Percentiles rank a stretch among this genome's conserved stretches.
These are phyloP conservation scores for Otis tarda DNA, from an alignment of 2,113 vertebrate genomes.

Conservation along the genomic window DNA sequence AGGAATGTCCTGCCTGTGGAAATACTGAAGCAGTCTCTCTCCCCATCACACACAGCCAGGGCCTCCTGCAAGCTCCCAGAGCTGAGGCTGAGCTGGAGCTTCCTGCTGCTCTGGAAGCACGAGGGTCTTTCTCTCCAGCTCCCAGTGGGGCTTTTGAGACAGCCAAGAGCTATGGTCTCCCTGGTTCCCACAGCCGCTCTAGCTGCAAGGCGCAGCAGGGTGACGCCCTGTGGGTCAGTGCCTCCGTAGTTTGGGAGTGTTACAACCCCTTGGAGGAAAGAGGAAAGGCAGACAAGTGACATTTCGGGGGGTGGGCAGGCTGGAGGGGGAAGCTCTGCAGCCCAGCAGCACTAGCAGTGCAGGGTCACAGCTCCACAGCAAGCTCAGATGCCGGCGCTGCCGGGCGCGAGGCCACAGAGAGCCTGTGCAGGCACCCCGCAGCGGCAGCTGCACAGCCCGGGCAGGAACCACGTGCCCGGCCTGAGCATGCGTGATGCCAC, in stretches of 20 bases:
- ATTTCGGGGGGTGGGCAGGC: background rate
- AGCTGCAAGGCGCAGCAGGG: background rate
- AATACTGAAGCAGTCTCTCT: background rate
- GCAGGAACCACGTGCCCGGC: fast-evolving
- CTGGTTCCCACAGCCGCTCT: background rate
- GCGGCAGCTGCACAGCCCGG: background rate
- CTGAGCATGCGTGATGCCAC: background rate
- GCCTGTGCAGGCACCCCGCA: background rate
- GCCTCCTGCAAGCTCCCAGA: background rate
- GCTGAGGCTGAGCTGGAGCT: background rate
- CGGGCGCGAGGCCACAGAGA: background rate
- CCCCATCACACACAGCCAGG: background rate
- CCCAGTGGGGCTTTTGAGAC: background rate
- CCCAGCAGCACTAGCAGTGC: background rate
- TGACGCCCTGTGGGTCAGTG: background rate
- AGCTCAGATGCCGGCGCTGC: background rate
- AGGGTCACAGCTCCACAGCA: fast-evolving
- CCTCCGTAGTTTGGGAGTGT: fast-evolving
- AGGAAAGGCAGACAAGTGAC: background rate
- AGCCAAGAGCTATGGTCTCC: background rate
- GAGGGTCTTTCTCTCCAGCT: background rate
- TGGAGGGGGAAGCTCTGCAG: background rate
- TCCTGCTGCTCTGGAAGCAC: background rate
- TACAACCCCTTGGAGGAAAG: background rate
- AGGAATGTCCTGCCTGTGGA: slow-evolving; percentile 19